Evolutionary conservation across 2,797 vertebrate species (phyloP).

Genomic region (Myoxocephalus aenaeus): DNA sequence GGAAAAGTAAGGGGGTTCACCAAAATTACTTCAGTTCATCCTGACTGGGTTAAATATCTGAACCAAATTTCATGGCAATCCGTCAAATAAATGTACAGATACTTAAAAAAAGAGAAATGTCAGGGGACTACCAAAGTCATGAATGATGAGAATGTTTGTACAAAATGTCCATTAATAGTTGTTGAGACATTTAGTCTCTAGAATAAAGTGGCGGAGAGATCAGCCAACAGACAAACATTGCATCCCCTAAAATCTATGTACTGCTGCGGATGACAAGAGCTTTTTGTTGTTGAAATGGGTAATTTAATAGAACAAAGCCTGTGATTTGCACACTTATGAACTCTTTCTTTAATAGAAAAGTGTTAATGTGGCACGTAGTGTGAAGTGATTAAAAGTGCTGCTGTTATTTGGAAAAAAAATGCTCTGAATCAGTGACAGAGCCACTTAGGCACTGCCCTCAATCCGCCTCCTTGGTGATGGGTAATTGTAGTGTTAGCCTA

Average conservation of each 20-base stretch:
- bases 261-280: not conserved
- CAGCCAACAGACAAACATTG: not conserved
- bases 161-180: not conserved
- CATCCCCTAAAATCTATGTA: not conserved
- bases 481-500: constrained; percentile 56
- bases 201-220: not conserved
- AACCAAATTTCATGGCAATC: not conserved
- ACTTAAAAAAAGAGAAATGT: not conserved
- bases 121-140: not conserved
- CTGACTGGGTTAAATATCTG: not conserved
- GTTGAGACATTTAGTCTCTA: not conserved
- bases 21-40: not conserved
- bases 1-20: not conserved
- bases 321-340: not conserved
- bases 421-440: constrained; percentile 33
- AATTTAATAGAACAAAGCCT: not conserved
- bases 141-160: not conserved
- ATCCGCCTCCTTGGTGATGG: constrained; percentile 31
- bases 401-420: constrained; percentile 22
- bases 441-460: constrained; percentile 39
- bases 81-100: not conserved
- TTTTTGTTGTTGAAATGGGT: not conserved
- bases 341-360: constrained; percentile 26
- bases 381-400: constrained; percentile 31
- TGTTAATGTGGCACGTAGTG: constrained; percentile 26